phyloP scores from a whole-genome alignment of 1,140 invertebrate genomes.

The Heliconius melpomene region DNA sequence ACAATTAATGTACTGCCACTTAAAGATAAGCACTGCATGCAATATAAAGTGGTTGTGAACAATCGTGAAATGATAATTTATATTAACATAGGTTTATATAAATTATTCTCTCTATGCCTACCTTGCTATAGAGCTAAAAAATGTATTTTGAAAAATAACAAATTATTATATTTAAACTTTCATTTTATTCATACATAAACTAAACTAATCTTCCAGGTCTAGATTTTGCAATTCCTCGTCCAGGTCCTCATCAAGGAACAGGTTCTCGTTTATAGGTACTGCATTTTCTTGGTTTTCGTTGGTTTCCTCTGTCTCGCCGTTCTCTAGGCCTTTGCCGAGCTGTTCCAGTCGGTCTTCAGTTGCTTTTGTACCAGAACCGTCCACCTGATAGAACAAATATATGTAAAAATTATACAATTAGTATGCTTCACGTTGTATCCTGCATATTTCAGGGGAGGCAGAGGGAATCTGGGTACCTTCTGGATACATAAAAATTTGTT shows the following conservation, averaged over 20 bases:
- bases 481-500: too few species aligned
- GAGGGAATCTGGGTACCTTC: too few species aligned
- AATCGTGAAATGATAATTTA: too few species aligned
- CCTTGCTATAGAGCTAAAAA: too few species aligned
- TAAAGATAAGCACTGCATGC: too few species aligned
- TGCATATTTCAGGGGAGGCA: too few species aligned
- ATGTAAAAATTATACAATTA: not conserved
- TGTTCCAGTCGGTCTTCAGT: constrained; percentile 73
- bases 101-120: too few species aligned
- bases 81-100: too few species aligned
- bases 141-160: too few species aligned
- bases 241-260: constrained; percentile 95
- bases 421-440: too few species aligned
- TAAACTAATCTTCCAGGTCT: constrained; percentile 83
- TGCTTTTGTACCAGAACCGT: constrained; percentile 84
- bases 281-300: constrained; percentile 60
- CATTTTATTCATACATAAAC: not conserved
- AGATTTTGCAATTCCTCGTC: constrained; percentile 92
- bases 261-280: constrained; percentile 95
- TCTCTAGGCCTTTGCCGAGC: constrained; percentile 60
- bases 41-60: too few species aligned
- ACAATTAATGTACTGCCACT: too few species aligned
- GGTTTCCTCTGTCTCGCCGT: constrained; percentile 61
- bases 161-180: not conserved
- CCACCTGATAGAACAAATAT: constrained; percentile 64